phyloP scores from a whole-genome alignment of 2,888 invertebrate species.

The Caenorhabditis virilis region DNA sequence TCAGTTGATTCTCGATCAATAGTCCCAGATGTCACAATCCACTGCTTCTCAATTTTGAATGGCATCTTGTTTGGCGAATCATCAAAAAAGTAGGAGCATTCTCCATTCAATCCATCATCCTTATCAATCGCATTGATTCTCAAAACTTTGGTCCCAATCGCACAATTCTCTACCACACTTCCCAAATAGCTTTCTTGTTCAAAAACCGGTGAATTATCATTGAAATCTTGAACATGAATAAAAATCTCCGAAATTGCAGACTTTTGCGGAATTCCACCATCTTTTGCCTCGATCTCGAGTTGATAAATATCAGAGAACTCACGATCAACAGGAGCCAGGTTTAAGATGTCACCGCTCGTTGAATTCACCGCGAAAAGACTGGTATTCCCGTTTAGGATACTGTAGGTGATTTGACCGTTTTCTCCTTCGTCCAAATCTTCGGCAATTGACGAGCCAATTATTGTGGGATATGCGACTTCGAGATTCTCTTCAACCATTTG shows the following conservation, averaged over 20 bases:
- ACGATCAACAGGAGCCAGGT: conserved; percentile 32
- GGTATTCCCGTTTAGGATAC: conserved; percentile 49
- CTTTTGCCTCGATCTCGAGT: conserved; percentile 41
- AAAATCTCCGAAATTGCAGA: conserved; percentile 21
- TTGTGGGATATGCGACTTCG: conserved; percentile 12
- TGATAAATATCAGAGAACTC: conserved; percentile 35
- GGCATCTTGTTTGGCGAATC: conserved; percentile 70
- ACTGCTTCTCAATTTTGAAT: conserved; percentile 87
- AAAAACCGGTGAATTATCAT: conserved; percentile 55
- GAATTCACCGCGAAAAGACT: conserved; percentile 48
- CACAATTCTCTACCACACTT: conserved; percentile 68
- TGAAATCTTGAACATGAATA: conserved; percentile 48
- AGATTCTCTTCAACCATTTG: conserved; percentile 30
- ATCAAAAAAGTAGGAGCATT: conserved; percentile 8
- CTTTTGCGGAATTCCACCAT: conserved; percentile 28
- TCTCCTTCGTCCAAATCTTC: conserved; percentile 43
- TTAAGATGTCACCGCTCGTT: conserved; percentile 38
- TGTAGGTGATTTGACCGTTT: conserved; percentile 46
- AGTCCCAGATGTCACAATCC: conserved; percentile 83
- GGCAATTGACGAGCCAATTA: conserved; percentile 41
- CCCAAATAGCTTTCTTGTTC: conserved; percentile 73
- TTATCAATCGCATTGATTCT: conserved; percentile 83
- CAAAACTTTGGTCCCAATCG: conserved; percentile 76
- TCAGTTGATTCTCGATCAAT: conserved; percentile 89
- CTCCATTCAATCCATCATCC: conserved; percentile 76